phyloP scores from a whole-genome alignment of 1,140 invertebrate genomes.

The Apis mellifera region Amel_HAv3.1 CM009942.2:8654501-8655000 shows the following conservation, averaged over 20 bases:
- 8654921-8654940: slow-evolving; percentile 88
- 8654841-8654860: slow-evolving; percentile 75
- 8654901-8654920: slow-evolving; percentile 84
- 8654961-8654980: slow-evolving; percentile 84
- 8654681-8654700: neutral
- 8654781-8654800: slow-evolving; percentile 89
- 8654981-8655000: slow-evolving; percentile 79
- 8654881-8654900: slow-evolving; percentile 91
- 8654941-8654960: slow-evolving; percentile 90
- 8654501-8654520: slow-evolving; percentile 27
- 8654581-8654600: slow-evolving; percentile 87
- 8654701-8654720: no score
- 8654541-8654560: slow-evolving; percentile 86
- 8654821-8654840: slow-evolving; percentile 88
- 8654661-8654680: slow-evolving; percentile 15
- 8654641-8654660: slow-evolving; percentile 16
- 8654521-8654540: slow-evolving; percentile 74
- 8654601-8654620: slow-evolving; percentile 68
- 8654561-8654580: slow-evolving; percentile 89
- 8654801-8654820: slow-evolving; percentile 88
- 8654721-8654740: neutral
- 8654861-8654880: slow-evolving; percentile 87
- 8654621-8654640: slow-evolving; percentile 39
- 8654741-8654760: neutral
- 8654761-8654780: slow-evolving; percentile 66